Evolutionary conservation across 1,140 invertebrate genomes (phyloP).

Genomic region (Nymphalis io): DNA sequence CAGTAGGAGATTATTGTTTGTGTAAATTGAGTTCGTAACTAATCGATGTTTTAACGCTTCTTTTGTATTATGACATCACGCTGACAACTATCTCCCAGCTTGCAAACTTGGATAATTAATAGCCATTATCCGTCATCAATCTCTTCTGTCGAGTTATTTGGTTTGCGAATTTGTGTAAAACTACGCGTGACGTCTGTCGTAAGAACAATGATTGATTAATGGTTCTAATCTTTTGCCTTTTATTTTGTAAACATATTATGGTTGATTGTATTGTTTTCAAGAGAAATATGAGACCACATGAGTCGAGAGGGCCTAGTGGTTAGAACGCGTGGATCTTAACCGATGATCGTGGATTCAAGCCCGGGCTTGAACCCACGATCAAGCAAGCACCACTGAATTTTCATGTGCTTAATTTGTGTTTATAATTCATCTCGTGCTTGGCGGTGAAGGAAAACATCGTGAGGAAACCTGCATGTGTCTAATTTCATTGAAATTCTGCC

Average conservation of each 20-base stretch:
- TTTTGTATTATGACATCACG: constrained; percentile 28
- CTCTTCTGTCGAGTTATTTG: constrained; percentile 9
- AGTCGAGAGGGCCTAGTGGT: too few species aligned
- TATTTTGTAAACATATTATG: neutral
- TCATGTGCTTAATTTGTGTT: too few species aligned
- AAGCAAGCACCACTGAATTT: too few species aligned
- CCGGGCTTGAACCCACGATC: too few species aligned
- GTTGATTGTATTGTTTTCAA: neutral
- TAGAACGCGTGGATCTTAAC: too few species aligned
- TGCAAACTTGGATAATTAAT: constrained; percentile 24
- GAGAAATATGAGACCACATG: neutral
- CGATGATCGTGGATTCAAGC: too few species aligned
- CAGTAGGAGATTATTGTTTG: constrained; percentile 56
- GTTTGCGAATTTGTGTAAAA: constrained; percentile 6
- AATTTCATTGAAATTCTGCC: too few species aligned
- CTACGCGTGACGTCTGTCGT: constrained; percentile 2
- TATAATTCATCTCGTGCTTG: too few species aligned
- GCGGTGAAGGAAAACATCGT: too few species aligned
- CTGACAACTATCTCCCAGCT: constrained; percentile 24
- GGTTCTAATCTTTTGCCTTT: neutral
- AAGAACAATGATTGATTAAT: constrained; percentile 15
- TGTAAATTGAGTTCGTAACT: constrained; percentile 51
- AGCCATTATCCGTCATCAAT: constrained; percentile 23
- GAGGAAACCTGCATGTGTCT: too few species aligned
- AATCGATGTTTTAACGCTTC: constrained; percentile 44